Evolutionary conservation across 2,797 vertebrate species (phyloP), one percentile per base, ranked within the genome.

Genomic region (Petrocephalus schoutedeni): DNA sequence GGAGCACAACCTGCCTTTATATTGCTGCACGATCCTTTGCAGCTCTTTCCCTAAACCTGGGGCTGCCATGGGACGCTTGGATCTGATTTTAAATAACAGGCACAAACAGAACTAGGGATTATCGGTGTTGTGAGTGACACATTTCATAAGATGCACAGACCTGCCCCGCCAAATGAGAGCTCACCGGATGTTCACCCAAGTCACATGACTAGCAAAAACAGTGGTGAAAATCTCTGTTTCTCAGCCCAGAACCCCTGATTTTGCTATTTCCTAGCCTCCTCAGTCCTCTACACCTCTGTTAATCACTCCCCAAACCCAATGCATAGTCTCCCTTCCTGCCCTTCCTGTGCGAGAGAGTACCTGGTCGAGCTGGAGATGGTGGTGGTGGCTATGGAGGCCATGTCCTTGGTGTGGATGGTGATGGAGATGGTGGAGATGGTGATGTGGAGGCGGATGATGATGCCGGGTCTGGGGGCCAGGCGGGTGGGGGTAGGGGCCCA

Each of bases 391-490:
- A 87, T 95, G 94, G 88, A 87, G 93, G 89, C 95, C 94, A 87
- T 88, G 93, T 89, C 91, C 93, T 74, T 95, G 94, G 28, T 95
- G 94, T 0, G 90, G 93, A 88, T 95, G 94, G 85, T 88, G 87
- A 54, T 86, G 84, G 19, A 58, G 54, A 10, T 95, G 94, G 89
- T 94, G 94, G 89, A 94, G 95, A 87, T 95, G 95, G 86, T 95
- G 95, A 89, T 94, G 95, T 89, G 94, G 95, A 87, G 94, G 94
- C 90, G 94, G 94, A 90, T 95, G 94, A 90, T 95, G 94, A 90
- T 95, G 95, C 80, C 92, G 94, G 85, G 92, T 93, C 90, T 95
- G 94, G 9, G 96, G 96, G 91, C 95, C 96, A 88, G 94, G 92
- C 8, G 95, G 89, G 85, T 94, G 95, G 0, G 94, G 93, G 90